Percentiles rank a stretch among this genome's conserved stretches.
Conservation (phyloP, 2,797 vertebrate genomes). For the Cuniculus paca region DNA sequence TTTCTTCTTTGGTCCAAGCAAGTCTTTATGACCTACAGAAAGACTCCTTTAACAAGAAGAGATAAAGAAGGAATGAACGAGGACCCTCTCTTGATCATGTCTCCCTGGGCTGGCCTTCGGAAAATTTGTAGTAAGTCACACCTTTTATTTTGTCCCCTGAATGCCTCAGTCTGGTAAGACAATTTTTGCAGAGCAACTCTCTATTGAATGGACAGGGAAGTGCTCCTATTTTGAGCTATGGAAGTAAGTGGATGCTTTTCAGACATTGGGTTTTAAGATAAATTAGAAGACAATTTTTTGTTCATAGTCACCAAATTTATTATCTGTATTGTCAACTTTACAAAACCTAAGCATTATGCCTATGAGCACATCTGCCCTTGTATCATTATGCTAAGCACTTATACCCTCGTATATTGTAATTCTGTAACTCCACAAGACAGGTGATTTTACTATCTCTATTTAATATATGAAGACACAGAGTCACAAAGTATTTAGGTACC, state of each 20-base stretch:
- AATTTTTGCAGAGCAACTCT: background rate
- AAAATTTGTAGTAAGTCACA: background rate
- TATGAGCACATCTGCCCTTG: background rate
- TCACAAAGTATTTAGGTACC: background rate
- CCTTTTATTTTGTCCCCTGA: background rate
- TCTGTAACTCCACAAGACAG: background rate
- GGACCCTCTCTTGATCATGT: background rate
- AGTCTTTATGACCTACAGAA: background rate
- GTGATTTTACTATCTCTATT: background rate
- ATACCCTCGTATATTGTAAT: background rate
- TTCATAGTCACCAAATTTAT: background rate
- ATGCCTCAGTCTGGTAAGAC: background rate
- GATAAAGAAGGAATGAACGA: background rate
- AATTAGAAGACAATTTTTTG: background rate
- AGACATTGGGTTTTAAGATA: background rate
- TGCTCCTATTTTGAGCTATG: background rate
- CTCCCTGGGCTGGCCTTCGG: background rate
- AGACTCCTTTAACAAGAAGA: background rate
- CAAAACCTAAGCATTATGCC: background rate
- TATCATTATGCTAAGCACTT: background rate
- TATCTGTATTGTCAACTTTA: background rate
- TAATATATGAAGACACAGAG: constrained; percentile 11
- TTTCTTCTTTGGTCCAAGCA: background rate
- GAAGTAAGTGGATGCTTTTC: background rate
- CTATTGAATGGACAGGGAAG: background rate